These are phyloP conservation scores for Melipona beecheii DNA, from an alignment of 2,888 invertebrate species.

Conservation along the genomic window DNA sequence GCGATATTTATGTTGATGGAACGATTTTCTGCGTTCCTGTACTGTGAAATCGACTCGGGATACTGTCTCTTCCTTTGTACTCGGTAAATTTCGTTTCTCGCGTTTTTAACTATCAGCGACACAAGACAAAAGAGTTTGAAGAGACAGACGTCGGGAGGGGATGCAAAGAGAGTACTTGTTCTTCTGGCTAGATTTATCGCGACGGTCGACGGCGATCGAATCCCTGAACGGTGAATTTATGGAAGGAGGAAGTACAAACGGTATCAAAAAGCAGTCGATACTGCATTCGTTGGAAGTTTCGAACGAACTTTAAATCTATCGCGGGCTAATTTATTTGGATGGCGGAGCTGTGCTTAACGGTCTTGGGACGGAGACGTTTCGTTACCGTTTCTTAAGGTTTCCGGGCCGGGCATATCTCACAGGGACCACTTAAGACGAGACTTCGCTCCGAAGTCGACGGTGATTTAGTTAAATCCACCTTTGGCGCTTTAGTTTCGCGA, in stretches of 20 bases:
- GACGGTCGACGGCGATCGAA: background rate
- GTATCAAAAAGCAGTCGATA: constrained; percentile 49
- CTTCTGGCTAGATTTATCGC: constrained; percentile 42
- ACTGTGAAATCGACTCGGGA: too few species aligned
- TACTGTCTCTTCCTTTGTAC: too few species aligned
- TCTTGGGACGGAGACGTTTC: constrained; percentile 23
- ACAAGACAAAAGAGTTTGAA: background rate
- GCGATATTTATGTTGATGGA: background rate
- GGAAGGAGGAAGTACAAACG: constrained; percentile 2
- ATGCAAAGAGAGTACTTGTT: constrained; percentile 24
- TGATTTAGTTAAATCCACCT: constrained; percentile 75
- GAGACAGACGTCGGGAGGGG: constrained; percentile 4
- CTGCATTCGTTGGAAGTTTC: constrained; percentile 26
- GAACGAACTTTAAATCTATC: constrained; percentile 6
- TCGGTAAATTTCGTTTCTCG: too few species aligned
- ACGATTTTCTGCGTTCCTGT: background rate
- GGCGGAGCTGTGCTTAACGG: constrained; percentile 35
- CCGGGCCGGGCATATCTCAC: constrained; percentile 59
- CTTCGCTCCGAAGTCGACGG: constrained; percentile 63
- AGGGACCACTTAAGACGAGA: constrained; percentile 67
- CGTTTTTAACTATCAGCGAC: too few species aligned
- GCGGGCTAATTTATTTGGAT: constrained; percentile 54
- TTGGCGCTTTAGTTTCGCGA: constrained; percentile 70
- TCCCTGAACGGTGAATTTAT: constrained; percentile 41
- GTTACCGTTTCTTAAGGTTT: constrained; percentile 62